Conservation (phyloP, 2,888 invertebrate species). For the Smittia sp. region DNA sequence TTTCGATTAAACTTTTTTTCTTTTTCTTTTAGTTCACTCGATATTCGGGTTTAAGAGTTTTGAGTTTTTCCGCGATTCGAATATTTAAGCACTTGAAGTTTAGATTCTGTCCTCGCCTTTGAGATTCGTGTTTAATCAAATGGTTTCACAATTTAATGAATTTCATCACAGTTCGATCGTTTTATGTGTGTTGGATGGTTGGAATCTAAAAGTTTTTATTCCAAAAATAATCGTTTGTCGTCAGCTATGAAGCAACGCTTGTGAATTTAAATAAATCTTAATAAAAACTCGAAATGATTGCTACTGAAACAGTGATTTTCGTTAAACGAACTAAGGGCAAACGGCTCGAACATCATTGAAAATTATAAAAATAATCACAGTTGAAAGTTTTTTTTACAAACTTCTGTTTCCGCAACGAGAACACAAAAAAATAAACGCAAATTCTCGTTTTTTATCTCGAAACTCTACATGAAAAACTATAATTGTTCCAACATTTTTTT, state of each 20-base stretch:
- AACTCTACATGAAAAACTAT: conserved; percentile 14
- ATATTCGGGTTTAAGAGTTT: neutral
- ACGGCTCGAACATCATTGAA: neutral
- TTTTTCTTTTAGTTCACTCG: conserved; percentile 6
- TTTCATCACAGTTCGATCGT: conserved; percentile 31
- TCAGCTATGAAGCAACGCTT: neutral
- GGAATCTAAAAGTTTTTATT: neutral
- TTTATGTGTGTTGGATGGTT: conserved; percentile 31
- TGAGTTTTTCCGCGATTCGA: neutral
- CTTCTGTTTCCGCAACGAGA: neutral
- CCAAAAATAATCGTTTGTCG: neutral
- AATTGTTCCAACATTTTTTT: conserved; percentile 18
- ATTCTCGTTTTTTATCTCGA: conserved; percentile 1
- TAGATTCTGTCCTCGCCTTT: neutral
- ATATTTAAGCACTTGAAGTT: conserved; percentile 34
- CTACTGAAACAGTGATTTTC: neutral
- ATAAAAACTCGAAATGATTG: neutral
- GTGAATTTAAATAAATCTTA: neutral
- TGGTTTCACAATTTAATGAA: conserved; percentile 10
- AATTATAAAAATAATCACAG: conserved; percentile 21
- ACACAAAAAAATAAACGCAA: neutral
- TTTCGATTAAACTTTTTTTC: conserved; percentile 5
- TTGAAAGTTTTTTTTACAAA: neutral
- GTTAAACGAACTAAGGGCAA: neutral
- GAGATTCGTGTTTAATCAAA: conserved; percentile 5